phyloP scores from a whole-genome alignment of 2,113 vertebrate species.

The Atrichornis clamosus region DNA sequence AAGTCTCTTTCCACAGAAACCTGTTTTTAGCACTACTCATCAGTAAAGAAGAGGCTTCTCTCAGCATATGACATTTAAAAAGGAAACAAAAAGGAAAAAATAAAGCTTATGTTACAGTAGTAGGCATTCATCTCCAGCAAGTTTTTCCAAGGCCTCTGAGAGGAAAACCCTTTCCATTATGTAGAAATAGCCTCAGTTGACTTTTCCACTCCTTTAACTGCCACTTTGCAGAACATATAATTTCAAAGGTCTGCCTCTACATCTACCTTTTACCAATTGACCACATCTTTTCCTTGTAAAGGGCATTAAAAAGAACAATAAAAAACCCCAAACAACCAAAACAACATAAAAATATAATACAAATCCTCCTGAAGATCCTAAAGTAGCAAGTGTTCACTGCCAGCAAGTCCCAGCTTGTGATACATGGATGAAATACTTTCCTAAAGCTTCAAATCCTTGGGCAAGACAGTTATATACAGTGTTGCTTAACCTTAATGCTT shows the following conservation, averaged over 20 bases:
- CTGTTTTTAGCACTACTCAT: slow-evolving; percentile 1
- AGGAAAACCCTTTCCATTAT: slow-evolving; percentile 41
- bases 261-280: neutral
- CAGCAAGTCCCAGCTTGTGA: neutral
- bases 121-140: neutral
- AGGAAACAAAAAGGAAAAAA: slow-evolving; percentile 42
- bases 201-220: slow-evolving; percentile 44
- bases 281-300: slow-evolving; percentile 14
- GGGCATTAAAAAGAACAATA: neutral
- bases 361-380: neutral
- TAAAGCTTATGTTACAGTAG: slow-evolving; percentile 7
- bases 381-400: neutral
- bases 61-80: slow-evolving; percentile 14
- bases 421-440: neutral
- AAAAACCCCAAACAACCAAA: neutral
- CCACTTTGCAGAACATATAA: neutral
- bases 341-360: neutral
- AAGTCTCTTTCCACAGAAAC: slow-evolving; percentile 16
- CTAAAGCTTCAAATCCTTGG: neutral
- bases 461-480: neutral
- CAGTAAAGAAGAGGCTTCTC: neutral
- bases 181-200: slow-evolving; percentile 34
- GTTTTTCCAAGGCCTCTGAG: slow-evolving; percentile 18
- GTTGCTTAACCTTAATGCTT: neutral
- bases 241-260: slow-evolving; percentile 20